Evolutionary conservation across 2,888 invertebrate species (phyloP).

Genomic region (Sarcophaga caerulescens): DNA sequence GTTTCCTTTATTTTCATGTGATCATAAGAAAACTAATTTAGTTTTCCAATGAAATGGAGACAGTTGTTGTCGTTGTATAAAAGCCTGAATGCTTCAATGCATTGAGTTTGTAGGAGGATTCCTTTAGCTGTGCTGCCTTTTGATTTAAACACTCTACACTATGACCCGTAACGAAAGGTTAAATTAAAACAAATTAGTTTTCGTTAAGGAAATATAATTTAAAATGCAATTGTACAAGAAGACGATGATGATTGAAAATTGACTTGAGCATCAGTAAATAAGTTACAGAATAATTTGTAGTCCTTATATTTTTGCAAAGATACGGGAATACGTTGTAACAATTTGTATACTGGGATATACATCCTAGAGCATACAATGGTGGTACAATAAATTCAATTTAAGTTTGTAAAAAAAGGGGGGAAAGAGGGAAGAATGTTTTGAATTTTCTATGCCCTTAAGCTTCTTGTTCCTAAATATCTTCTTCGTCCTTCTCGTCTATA

Average conservation of each 20-base stretch:
- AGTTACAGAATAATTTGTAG: constrained; percentile 5
- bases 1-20: not conserved
- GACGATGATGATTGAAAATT: constrained; percentile 9
- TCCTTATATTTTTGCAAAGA: not conserved
- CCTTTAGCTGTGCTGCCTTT: no score
- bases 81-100: no score
- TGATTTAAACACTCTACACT: constrained; percentile 9
- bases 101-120: not conserved
- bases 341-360: not conserved
- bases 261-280: not conserved
- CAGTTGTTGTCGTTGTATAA: constrained; percentile 26
- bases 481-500: no score
- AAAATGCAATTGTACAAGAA: constrained; percentile 8
- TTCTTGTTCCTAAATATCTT: no score
- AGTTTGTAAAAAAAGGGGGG: no score
- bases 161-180: constrained; percentile 51
- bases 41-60: constrained; percentile 44
- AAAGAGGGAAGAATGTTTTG: no score
- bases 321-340: not conserved
- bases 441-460: no score
- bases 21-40: constrained; percentile 49
- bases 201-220: constrained; percentile 38
- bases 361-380: no score
- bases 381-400: no score
- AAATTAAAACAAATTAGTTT: constrained; percentile 53